Evolutionary conservation across 2,113 vertebrate genomes (phyloP).

Genomic region (Erinaceus europaeus): DNA sequence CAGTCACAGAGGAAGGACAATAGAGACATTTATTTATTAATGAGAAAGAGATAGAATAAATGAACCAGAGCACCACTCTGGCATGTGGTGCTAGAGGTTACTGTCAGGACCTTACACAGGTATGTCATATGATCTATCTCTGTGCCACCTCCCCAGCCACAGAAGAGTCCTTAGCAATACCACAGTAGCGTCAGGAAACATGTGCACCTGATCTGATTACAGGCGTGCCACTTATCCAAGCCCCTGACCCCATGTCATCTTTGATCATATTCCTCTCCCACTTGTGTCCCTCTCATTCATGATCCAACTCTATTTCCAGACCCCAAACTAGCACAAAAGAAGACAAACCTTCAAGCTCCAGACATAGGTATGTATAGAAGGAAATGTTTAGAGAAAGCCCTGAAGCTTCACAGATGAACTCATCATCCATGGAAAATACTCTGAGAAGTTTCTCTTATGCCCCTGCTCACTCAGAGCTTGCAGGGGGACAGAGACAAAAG

Average conservation of each 20-base stretch:
- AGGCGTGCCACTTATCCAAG: neutral
- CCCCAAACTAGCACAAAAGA: too few relatives aligned
- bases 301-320: neutral
- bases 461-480: neutral
- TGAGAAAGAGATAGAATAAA: too few relatives aligned
- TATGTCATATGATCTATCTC: too few relatives aligned
- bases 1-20: neutral
- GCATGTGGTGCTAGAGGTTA: too few relatives aligned
- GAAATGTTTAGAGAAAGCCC: neutral
- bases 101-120: too few relatives aligned
- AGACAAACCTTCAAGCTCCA: too few relatives aligned
- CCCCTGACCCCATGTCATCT: neutral
- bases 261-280: neutral
- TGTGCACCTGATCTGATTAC: neutral
- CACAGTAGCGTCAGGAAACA: neutral
- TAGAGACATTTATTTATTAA: neutral
- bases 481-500: neutral
- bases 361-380: too few relatives aligned
- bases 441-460: too few relatives aligned
- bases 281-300: fast-evolving
- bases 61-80: too few relatives aligned
- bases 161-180: too few relatives aligned
- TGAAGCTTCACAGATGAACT: neutral
- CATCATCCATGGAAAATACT: neutral
- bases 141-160: too few relatives aligned